phyloP scores from a whole-genome alignment of 2,888 invertebrate genomes.

The Nineta flava region DNA sequence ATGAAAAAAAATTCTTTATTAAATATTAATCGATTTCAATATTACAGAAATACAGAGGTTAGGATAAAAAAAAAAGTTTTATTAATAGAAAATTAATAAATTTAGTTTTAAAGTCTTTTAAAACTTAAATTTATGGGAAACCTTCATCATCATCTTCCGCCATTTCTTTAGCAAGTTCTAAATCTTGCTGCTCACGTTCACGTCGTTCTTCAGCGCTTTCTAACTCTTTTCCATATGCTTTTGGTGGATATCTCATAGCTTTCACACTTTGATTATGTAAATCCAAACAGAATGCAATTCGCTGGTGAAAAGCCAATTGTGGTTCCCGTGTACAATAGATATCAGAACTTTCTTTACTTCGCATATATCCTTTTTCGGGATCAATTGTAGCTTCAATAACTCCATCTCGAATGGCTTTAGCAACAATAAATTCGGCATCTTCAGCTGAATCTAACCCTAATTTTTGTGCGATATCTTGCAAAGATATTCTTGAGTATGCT shows the following conservation, averaged over 20 bases:
- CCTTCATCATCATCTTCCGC: slow-evolving; percentile 98
- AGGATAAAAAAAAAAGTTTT: background rate
- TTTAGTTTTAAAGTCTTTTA: too few species aligned
- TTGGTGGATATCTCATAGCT: slow-evolving; percentile 98
- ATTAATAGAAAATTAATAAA: too few species aligned
- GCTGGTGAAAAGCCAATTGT: slow-evolving; percentile 87
- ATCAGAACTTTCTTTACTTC: slow-evolving; percentile 93
- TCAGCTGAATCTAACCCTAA: slow-evolving; percentile 87
- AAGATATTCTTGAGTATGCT: slow-evolving; percentile 91
- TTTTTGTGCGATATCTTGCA: slow-evolving; percentile 87
- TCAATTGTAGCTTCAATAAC: slow-evolving; percentile 96
- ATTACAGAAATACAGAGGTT: background rate
- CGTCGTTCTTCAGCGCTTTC: slow-evolving; percentile 94
- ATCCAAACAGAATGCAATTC: slow-evolving; percentile 94
- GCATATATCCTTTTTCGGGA: slow-evolving; percentile 90
- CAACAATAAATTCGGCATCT: slow-evolving; percentile 98
- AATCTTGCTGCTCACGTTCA: slow-evolving; percentile 92
- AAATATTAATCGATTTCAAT: background rate
- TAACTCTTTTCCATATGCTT: slow-evolving; percentile 94
- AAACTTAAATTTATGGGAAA: slow-evolving; percentile 32
- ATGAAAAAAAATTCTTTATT: too few species aligned
- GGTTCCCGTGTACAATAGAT: slow-evolving; percentile 95
- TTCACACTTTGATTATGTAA: slow-evolving; percentile 98
- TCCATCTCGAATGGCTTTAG: slow-evolving; percentile 94
- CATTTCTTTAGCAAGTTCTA: slow-evolving; percentile 99